A percentile compares a stretch with the other conserved stretches of the same genome.
Conservation (phyloP, 2,797 vertebrate genomes). For the Sphenopsis melanotis region DNA sequence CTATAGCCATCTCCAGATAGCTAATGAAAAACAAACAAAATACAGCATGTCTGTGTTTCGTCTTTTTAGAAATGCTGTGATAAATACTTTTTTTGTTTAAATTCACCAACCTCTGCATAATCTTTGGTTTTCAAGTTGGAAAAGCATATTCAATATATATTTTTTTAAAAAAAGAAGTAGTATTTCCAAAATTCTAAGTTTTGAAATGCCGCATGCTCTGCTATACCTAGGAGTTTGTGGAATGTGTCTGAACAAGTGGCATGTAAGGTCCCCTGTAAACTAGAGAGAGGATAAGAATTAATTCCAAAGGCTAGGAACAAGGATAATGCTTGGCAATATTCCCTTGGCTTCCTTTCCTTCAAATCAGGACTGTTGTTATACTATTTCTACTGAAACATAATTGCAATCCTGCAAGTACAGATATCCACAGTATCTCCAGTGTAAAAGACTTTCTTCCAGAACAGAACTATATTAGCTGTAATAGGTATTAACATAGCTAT, state of each 20-base stretch:
- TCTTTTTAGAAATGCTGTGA: background rate
- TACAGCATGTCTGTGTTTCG: background rate
- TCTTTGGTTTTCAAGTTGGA: background rate
- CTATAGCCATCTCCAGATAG: background rate
- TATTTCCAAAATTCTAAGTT: background rate
- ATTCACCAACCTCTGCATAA: background rate
- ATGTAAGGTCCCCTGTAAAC: background rate
- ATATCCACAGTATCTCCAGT: background rate
- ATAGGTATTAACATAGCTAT: background rate
- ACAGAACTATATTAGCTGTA: background rate
- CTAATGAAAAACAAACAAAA: background rate
- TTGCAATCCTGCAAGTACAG: background rate
- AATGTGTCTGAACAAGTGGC: background rate
- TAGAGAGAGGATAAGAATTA: background rate
- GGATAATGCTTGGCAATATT: background rate
- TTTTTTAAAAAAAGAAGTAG: background rate
- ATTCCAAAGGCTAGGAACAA: background rate
- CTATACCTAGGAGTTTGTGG: background rate
- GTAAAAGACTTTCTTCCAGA: background rate
- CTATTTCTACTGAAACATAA: background rate
- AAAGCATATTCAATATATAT: background rate
- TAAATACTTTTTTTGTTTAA: background rate
- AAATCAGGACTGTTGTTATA: background rate
- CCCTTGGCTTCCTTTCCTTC: background rate
- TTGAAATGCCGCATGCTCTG: background rate